Evolutionary conservation across 2,113 vertebrate species (phyloP), one percentile per base, ranked within the genome.

Genomic region (Gallinago undulata): DNA sequence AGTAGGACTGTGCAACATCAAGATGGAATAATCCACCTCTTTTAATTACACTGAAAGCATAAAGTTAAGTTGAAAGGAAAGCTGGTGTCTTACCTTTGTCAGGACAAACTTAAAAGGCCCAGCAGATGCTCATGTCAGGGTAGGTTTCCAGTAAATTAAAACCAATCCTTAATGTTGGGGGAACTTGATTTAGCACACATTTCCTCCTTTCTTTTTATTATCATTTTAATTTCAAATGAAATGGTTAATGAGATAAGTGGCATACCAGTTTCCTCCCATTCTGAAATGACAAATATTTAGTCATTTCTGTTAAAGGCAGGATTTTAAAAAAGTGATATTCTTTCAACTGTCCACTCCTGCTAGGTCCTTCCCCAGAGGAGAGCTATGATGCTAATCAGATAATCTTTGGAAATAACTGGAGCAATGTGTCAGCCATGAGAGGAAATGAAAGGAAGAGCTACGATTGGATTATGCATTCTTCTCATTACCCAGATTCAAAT

Each of bases 371-470:
- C 53, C 33, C 50, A 35, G 57, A 53, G 33, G 62, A 82, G 82
- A 73, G 43, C 53, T n/a, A n/a, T 41, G 45, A 33, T 47, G 75
- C 39, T 91, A 73, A 90, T 74, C 92, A 90, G 50, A 68, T 80
- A 95, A 94, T 95, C 87, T 66, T 56, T 55, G 37, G 88, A 84
- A 90, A 89, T 87, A 96, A 96, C 78, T 64, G 37, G 78, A 97
- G 87, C 72, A 89, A 70, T 28, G 62, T 66, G 79, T 90, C 96
- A 90, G 47, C 80, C 69, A 80, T 0, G 70, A 87, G 87, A 96
- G 74, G 84, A 92, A 86, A 90, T 50, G 50, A 93, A 96, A 84
- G 0, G 37, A 91, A 51, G 88, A 94, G 64, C 76, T 84, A 87
- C 66, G 79, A 76, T 45, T 90, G 90, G 93, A 91, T 96, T 95